Percentiles rank a stretch among this genome's conserved stretches.
These are phyloP conservation scores for Epizoanthus ramosus DNA, from an alignment of 92 coral and sea anemone genomes.

Conservation along the genomic window DNA sequence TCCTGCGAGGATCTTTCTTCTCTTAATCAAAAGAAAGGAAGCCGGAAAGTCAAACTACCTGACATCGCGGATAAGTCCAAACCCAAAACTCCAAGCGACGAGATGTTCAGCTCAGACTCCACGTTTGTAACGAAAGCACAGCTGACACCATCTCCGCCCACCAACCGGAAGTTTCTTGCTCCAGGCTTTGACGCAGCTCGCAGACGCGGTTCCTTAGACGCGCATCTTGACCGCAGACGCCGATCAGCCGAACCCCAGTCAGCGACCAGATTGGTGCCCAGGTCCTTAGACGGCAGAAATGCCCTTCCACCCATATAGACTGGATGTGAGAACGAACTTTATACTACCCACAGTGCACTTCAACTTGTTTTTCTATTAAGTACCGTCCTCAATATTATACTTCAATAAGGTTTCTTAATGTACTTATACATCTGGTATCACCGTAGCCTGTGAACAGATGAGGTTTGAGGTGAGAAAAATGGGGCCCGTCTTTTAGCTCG, in stretches of 20 bases:
- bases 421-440: no score
- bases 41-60: constrained; percentile 57
- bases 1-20: constrained; percentile 79
- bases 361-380: no score
- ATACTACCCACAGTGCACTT: no score
- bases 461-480: no score
- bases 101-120: constrained; percentile 51
- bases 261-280: constrained; percentile 86
- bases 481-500: no score
- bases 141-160: constrained; percentile 55
- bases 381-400: no score
- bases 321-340: no score
- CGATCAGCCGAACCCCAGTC: constrained; percentile 50
- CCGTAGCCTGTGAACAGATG: no score
- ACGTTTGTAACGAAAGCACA: constrained; percentile 67
- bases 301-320: constrained; percentile 65
- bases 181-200: constrained; percentile 70
- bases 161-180: constrained; percentile 43
- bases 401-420: no score
- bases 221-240: constrained; percentile 61
- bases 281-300: constrained; percentile 50
- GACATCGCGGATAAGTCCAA: constrained; percentile 34
- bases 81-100: constrained; percentile 14
- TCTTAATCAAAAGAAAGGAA: constrained; percentile 34
- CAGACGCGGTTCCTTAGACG: constrained; percentile 81